Evolutionary conservation across 1,140 invertebrate species (phyloP).

Genomic region (Ladona fulva): DNA sequence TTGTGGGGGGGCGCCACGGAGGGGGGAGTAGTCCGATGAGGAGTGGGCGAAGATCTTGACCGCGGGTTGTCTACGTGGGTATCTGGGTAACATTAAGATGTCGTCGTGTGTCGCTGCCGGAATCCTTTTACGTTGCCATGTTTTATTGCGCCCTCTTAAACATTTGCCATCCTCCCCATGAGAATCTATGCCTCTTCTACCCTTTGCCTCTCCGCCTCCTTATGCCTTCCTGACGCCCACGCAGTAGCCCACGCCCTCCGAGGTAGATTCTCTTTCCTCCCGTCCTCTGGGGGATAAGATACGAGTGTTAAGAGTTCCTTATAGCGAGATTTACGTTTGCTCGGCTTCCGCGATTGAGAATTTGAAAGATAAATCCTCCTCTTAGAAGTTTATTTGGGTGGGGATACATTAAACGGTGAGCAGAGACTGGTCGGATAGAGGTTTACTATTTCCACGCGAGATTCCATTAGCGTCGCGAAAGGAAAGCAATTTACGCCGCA

Average conservation of each 20-base stretch:
- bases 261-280: not conserved
- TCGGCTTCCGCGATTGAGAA: too few species aligned
- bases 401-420: too few species aligned
- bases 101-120: not conserved
- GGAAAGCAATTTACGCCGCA: too few species aligned
- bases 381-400: too few species aligned
- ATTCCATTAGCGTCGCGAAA: too few species aligned
- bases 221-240: not conserved
- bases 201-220: not conserved
- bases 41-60: not conserved
- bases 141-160: not conserved
- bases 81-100: conserved; percentile 6
- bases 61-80: conserved; percentile 1
- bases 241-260: not conserved
- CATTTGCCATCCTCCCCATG: not conserved
- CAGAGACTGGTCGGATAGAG: too few species aligned
- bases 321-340: too few species aligned
- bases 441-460: too few species aligned
- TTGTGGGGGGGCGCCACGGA: not conserved
- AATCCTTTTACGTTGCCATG: not conserved
- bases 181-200: too few species aligned
- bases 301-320: too few species aligned
- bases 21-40: not conserved
- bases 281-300: not conserved
- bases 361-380: too few species aligned